phyloP scores from a whole-genome alignment of 2,797 vertebrate genomes.

The Cynodonichthys magdalenae region DNA sequence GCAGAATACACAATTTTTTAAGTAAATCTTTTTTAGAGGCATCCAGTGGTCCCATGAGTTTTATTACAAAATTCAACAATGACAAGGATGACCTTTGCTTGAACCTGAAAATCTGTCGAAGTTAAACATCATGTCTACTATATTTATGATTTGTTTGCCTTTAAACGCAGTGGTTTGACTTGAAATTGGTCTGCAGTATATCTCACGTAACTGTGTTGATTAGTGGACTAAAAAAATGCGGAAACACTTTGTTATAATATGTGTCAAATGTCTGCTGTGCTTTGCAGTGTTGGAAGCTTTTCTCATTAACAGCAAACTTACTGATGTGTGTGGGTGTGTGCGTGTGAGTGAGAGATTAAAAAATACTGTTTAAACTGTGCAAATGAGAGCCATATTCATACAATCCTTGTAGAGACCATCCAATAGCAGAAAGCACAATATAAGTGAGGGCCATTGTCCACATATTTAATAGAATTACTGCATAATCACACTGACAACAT shows the following conservation, averaged over 20 bases:
- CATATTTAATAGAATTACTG: neutral
- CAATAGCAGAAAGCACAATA: neutral
- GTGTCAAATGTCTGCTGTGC: neutral
- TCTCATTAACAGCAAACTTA: neutral
- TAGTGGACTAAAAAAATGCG: slow-evolving; percentile 5
- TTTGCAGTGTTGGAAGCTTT: neutral
- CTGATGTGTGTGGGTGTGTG: neutral
- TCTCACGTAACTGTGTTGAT: slow-evolving; percentile 11
- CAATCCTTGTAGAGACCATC: neutral
- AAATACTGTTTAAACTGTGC: too few relatives aligned
- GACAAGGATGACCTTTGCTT: slow-evolving; percentile 28
- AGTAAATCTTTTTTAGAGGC: slow-evolving; percentile 5
- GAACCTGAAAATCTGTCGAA: slow-evolving; percentile 37
- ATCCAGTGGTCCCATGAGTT: slow-evolving; percentile 36
- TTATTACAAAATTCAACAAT: slow-evolving; percentile 46
- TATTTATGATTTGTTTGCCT: slow-evolving; percentile 24
- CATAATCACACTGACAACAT: slow-evolving; percentile 17
- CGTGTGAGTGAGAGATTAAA: neutral
- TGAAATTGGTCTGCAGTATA: neutral
- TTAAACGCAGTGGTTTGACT: slow-evolving; percentile 5
- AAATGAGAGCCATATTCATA: neutral
- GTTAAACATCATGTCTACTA: slow-evolving; percentile 15
- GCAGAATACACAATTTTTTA: neutral
- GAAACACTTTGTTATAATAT: neutral
- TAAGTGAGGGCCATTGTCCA: neutral